Evolutionary conservation across 2,797 vertebrate species (phyloP).

Genomic region (Syngnathus acus): DNA sequence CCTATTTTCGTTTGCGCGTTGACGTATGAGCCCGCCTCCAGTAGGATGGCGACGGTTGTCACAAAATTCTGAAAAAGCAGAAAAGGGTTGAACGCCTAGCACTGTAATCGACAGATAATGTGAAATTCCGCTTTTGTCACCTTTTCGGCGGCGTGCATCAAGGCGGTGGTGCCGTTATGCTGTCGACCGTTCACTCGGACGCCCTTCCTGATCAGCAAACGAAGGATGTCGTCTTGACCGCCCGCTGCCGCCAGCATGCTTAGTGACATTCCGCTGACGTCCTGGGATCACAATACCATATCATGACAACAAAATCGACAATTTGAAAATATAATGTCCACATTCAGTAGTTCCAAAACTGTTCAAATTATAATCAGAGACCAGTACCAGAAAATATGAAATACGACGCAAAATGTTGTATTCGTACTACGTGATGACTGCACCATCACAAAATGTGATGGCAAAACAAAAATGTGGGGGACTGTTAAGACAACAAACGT

Average conservation of each 20-base stretch:
- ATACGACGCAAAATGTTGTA: too few species aligned
- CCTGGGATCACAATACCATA: constrained; percentile 58
- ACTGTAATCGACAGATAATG: too few species aligned
- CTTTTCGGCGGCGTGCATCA: constrained; percentile 97
- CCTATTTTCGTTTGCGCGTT: constrained; percentile 85
- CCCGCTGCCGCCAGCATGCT: constrained; percentile 93
- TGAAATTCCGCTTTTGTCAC: constrained; percentile 48
- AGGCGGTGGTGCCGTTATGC: constrained; percentile 90
- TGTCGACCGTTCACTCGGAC: constrained; percentile 87
- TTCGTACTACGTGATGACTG: not conserved
- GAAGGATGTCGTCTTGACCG: constrained; percentile 90
- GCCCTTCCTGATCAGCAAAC: constrained; percentile 88
- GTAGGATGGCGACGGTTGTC: constrained; percentile 89
- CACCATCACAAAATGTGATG: not conserved
- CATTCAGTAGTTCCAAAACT: not conserved
- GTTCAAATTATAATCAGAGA: too few species aligned
- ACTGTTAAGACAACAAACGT: constrained; percentile 34
- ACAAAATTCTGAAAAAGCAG: constrained; percentile 78
- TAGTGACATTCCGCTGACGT: constrained; percentile 91
- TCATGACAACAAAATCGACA: not conserved
- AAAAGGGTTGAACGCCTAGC: not conserved
- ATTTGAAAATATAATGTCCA: not conserved
- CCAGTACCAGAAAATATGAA: too few species aligned
- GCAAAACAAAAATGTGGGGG: not conserved
- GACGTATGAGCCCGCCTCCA: constrained; percentile 90